Evolutionary conservation across 2,888 invertebrate genomes (phyloP).

Genomic region (Trisateles emortualis): DNA sequence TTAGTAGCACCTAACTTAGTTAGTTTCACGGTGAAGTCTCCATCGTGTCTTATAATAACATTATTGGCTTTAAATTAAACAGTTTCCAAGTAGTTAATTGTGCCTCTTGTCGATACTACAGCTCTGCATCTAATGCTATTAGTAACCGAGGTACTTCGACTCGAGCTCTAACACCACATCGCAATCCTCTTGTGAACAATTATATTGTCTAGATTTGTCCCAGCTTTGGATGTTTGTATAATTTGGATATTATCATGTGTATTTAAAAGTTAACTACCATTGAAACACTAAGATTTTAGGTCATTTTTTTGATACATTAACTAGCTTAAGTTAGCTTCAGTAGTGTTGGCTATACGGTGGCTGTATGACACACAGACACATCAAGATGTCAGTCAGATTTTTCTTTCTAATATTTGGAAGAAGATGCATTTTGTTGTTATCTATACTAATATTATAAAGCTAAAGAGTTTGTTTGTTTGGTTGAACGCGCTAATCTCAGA

Average conservation of each 20-base stretch:
- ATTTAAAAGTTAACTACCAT: background rate
- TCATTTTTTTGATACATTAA: too few species aligned
- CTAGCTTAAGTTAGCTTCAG: too few species aligned
- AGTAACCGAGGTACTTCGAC: constrained; percentile 23
- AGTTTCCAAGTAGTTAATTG: constrained; percentile 44
- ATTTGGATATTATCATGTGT: constrained; percentile 2
- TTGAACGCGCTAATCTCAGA: too few species aligned
- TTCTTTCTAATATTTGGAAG: too few species aligned
- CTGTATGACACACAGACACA: too few species aligned
- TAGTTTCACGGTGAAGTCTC: constrained; percentile 28
- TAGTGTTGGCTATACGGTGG: too few species aligned
- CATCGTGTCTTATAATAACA: constrained; percentile 39
- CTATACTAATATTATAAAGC: too few species aligned
- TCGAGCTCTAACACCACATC: constrained; percentile 11
- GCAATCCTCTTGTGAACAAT: constrained; percentile 16
- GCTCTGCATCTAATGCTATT: constrained; percentile 38
- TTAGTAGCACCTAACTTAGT: constrained; percentile 26
- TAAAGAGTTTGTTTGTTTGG: too few species aligned
- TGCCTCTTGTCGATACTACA: constrained; percentile 39
- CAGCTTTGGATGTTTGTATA: constrained; percentile 8
- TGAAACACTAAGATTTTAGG: too few species aligned
- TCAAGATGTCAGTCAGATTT: too few species aligned
- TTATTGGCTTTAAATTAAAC: constrained; percentile 51
- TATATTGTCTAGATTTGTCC: constrained; percentile 11
- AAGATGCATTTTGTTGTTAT: too few species aligned